Evolutionary conservation across 2,888 invertebrate species (phyloP), one percentile per base, ranked within the genome.

Genomic region (Nymphalis c-album): DNA sequence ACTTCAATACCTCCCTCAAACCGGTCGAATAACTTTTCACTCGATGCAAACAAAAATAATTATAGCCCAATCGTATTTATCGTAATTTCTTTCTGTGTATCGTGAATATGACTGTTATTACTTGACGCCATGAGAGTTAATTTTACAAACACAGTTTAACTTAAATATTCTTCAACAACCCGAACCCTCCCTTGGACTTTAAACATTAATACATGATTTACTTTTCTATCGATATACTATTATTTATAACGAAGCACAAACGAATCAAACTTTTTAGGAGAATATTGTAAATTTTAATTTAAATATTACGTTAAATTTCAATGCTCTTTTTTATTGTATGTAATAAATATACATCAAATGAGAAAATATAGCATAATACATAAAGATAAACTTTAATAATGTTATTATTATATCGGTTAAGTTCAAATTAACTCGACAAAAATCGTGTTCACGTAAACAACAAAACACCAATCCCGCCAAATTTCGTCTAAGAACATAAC

Each of bases 381-480:
- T 13, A 13, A 13, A 40, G 13, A 40, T 40, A 13, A 40, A 13
- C 10, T 13, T 13, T 40, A 40, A 13, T 0, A 40, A 13, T 40
- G 13, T 40, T 40, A 50, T 50, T 20, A 10, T 50, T 4, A 20
- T 20, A 18, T 31, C 31, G 26, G 16, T 31, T 22, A 7, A 16
- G 26, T 17, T 26, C 16, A 31, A 16, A 22, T 55, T 13, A 13
- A 40, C 26, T 17, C 31, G n/a, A 3, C 53, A 55, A 55, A n/a
- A 55, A 55, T 31, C 53, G 31, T 53, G 26, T 53, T n/a, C 48
- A 48, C 53, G 61, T 70, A 68, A 63, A 64, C 70, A 73, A 26
- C 60, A 69, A 69, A 65, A 71, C 57, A 48, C 65, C 35, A 70
- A 75, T 79, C 79, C 79, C 82, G 85, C 80, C 80, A 82, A 80